Conservation (phyloP, 2,113 vertebrate genomes). For the Panurus biarmicus region DNA sequence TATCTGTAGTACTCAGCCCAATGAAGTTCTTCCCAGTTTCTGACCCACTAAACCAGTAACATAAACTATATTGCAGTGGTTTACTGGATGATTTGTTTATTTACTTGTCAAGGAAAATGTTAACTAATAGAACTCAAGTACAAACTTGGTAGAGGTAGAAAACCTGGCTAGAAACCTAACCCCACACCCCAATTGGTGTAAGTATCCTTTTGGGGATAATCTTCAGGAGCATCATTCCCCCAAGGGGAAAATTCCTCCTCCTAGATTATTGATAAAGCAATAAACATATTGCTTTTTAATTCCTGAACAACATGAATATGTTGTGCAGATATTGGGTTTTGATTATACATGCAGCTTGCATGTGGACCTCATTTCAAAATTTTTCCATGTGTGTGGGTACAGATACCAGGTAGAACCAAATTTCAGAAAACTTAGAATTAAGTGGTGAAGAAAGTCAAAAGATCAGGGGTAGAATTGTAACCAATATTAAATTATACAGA, state of each 20-base stretch:
- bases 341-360: rapidly evolving
- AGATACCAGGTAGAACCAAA: background rate
- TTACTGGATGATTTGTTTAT: background rate
- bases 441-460: background rate
- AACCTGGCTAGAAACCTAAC: background rate
- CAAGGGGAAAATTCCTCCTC: background rate
- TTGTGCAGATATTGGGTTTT: background rate
- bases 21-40: background rate
- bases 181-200: background rate
- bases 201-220: background rate
- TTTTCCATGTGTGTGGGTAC: background rate
- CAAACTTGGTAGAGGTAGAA: background rate
- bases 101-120: background rate
- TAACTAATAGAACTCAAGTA: background rate
- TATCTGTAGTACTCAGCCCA: background rate
- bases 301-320: background rate
- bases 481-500: background rate
- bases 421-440: background rate
- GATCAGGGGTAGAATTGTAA: background rate
- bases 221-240: background rate
- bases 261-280: background rate
- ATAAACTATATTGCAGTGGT: background rate
- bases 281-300: background rate
- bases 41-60: background rate
- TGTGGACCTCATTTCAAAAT: background rate